phyloP scores from a whole-genome alignment of 2,113 vertebrate genomes.

The Carettochelys insculpta region DNA sequence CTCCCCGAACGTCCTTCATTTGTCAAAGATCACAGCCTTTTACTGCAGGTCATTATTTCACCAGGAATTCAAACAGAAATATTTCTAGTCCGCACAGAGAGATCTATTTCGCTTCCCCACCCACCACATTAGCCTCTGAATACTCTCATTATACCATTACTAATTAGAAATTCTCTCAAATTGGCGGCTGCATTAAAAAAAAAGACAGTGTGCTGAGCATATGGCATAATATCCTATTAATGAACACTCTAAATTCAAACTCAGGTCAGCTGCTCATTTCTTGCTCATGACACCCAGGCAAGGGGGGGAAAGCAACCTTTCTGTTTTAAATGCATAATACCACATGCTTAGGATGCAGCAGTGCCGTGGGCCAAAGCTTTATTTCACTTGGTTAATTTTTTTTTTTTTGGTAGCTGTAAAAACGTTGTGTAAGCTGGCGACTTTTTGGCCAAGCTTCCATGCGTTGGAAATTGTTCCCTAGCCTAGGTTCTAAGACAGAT shows the following conservation, averaged over 20 bases:
- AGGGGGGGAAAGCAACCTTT: conserved; percentile 79
- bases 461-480: not conserved
- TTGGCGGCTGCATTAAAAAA: conserved; percentile 94
- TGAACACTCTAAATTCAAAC: conserved; percentile 99
- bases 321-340: conserved; percentile 82
- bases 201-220: conserved; percentile 96
- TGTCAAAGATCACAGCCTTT: conserved; percentile 69
- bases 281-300: conserved; percentile 90
- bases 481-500: not conserved
- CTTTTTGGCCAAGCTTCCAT: not conserved
- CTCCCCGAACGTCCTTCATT: conserved; percentile 65
- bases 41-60: conserved; percentile 70
- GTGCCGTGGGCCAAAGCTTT: conserved; percentile 76
- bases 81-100: conserved; percentile 78
- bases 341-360: conserved; percentile 68
- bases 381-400: conserved; percentile 81
- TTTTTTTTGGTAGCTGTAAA: not conserved
- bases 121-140: conserved; percentile 92
- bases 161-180: conserved; percentile 99
- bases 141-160: conserved; percentile 98
- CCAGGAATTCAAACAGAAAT: conserved; percentile 65
- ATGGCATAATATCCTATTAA: conserved; percentile 99
- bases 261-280: conserved; percentile 96
- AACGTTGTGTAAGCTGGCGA: not conserved
- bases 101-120: conserved; percentile 83